Evolutionary conservation across 2,113 vertebrate genomes (phyloP).

Genomic region (Otocyon megalotis): DNA sequence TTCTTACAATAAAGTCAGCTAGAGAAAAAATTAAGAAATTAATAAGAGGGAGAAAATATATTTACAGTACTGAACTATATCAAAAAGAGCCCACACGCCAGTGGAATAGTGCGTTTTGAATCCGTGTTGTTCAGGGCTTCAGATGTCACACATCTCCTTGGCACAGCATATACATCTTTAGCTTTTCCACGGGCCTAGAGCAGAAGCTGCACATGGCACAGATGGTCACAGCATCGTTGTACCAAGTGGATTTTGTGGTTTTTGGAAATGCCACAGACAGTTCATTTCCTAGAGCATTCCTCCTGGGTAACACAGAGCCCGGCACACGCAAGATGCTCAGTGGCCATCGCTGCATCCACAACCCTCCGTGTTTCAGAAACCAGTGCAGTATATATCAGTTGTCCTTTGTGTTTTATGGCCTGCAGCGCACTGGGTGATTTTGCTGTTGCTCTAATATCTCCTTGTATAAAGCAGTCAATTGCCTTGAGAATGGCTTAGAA

Average conservation of each 20-base stretch:
- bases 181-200: not conserved
- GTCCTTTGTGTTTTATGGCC: not conserved
- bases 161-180: too few species aligned
- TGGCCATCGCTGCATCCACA: too few species aligned
- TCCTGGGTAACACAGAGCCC: not conserved
- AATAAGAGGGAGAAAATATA: not conserved
- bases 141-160: not conserved
- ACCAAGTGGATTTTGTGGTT: not conserved
- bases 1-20: not conserved
- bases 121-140: not conserved
- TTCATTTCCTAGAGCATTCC: too few species aligned
- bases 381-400: rapidly evolving
- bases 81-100: too few species aligned
- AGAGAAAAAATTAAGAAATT: not conserved
- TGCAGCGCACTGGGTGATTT: not conserved
- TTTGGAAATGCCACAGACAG: not conserved
- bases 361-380: not conserved
- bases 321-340: rapidly evolving
- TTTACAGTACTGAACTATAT: not conserved
- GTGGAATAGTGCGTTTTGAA: not conserved
- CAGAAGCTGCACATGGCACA: not conserved
- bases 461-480: not conserved
- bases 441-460: not conserved
- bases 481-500: not conserved
- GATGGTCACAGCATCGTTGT: rapidly evolving